phyloP scores from a whole-genome alignment of 2,113 vertebrate genomes.

The Eulacestoma nigropectus region DNA sequence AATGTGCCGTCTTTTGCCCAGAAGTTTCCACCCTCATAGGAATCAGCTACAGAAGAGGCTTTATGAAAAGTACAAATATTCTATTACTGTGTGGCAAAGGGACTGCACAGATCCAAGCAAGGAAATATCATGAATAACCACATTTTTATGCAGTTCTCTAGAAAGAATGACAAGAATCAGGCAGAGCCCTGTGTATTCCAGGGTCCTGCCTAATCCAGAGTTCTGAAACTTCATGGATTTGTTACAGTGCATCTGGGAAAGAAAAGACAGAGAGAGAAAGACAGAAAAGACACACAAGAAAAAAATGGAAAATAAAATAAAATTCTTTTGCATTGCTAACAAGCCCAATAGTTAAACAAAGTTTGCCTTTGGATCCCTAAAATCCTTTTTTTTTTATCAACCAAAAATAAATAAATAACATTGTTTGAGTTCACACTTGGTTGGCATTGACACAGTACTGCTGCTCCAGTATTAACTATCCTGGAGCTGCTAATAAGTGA shows the following conservation, averaged over 20 bases:
- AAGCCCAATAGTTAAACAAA: neutral
- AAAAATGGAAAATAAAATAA: neutral
- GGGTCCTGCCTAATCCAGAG: neutral
- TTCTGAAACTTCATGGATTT: neutral
- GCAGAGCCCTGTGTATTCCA: neutral
- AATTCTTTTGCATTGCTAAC: neutral
- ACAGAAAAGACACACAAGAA: neutral
- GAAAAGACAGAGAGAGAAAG: neutral
- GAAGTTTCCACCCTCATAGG: neutral
- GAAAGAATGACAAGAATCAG: neutral
- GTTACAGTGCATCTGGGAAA: neutral
- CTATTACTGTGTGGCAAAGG: neutral
- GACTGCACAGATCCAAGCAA: neutral
- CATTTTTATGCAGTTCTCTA: neutral
- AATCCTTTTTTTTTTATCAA: neutral
- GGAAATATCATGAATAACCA: neutral
- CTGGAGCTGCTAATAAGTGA: neutral
- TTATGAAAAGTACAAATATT: neutral
- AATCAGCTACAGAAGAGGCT: neutral
- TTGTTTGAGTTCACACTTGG: neutral
- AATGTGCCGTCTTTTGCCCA: neutral
- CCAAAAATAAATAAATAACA: neutral
- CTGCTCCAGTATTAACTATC: neutral
- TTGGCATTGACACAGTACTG: neutral
- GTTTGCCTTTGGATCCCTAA: neutral